phyloP scores from a whole-genome alignment of 2,888 invertebrate genomes.

The Bombyx huttoni region DNA sequence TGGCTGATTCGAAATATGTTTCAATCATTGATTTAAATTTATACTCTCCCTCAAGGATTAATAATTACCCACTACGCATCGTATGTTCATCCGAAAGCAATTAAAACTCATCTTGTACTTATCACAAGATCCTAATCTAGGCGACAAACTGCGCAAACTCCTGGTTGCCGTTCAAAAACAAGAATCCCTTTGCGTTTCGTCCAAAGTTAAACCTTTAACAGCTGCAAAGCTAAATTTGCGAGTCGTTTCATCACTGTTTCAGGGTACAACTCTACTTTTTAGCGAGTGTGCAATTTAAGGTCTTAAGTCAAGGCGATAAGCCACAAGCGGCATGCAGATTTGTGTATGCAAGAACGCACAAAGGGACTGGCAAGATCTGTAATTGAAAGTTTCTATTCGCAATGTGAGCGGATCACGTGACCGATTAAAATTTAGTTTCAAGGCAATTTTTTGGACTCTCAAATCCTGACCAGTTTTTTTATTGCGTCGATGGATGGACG shows the following conservation, averaged over 20 bases:
- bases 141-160: not conserved
- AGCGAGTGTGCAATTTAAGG: not conserved
- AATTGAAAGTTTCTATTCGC: not conserved
- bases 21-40: not conserved
- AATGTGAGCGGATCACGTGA: not conserved
- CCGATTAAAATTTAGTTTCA: not conserved
- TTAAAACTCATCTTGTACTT: not conserved
- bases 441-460: too few relatives aligned
- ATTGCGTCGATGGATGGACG: too few relatives aligned
- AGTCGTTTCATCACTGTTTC: conserved; percentile 8
- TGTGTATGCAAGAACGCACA: not conserved
- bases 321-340: not conserved
- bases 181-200: conserved; percentile 1
- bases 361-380: not conserved
- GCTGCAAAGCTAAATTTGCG: conserved; percentile 3
- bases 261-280: not conserved
- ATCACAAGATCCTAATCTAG: conserved; percentile 7
- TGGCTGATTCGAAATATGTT: not conserved
- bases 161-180: not conserved
- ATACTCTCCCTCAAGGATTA: not conserved
- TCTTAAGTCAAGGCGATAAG: not conserved
- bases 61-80: not conserved
- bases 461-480: too few relatives aligned
- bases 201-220: not conserved
- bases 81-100: not conserved